Evolutionary conservation across 2,113 vertebrate genomes (phyloP), one percentile per base, ranked within the genome.

Genomic region (Balaeniceps rex): DNA sequence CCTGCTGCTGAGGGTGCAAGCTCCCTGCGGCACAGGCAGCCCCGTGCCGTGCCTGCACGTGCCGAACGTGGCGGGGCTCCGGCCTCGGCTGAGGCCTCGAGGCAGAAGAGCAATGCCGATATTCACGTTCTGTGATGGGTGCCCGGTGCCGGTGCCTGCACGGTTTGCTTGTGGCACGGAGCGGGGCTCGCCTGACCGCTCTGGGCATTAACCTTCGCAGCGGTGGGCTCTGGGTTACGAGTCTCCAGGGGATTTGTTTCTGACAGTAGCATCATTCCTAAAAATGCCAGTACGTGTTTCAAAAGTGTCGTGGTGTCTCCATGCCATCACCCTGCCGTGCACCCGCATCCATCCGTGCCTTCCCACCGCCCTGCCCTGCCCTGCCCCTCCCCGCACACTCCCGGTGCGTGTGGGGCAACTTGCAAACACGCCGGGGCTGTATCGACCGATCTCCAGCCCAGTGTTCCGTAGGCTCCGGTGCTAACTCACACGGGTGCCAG

Each of bases 1-100:
- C 69, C 47, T 0, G 2, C 28, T 60, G 68, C 71, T 4, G 46
- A 36, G 72, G 74, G 44, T 26, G 74, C n/a, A 1, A 47, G 68
- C 64, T 57, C 75, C 31, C 3, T 0, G 5, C 6, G 71, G 6
- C 40, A 12, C 2, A 1, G 54, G 47, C 0, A 2, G 3, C 46
- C 78, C 49, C 10, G 28, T 34, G 60, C 83, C 55, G 5, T 11
- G 31, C 46, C 60, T 11, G 57, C 89, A 55, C 3, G 17, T 64
- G 88, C 92, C 17, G 2, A 23, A 5, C 6, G 46, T 3, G 42
- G 5, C 0, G 3, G 61, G 57, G 84, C 36, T 26, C 44, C 12
- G 60, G 38, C 72, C 86, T 44, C 10, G 19, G 69, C 49, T 29
- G 33, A 19, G 36, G 77, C 60, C 34, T 29, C 0, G 4, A 74